Conservation (phyloP, 2,797 vertebrate species). For the Rousettus madagascariensis region DNA sequence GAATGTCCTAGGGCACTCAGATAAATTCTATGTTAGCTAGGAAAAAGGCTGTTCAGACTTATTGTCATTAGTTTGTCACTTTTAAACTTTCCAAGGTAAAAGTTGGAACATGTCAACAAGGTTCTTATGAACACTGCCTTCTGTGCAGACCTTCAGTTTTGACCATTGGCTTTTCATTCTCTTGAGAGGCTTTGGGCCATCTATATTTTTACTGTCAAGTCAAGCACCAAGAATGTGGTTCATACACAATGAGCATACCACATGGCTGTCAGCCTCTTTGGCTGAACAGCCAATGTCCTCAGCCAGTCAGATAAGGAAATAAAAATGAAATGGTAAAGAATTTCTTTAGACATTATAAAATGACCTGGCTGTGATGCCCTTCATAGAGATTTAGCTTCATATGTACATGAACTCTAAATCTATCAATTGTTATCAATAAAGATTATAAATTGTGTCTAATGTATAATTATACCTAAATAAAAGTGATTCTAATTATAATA, state of each 20-base stretch:
- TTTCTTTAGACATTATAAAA: neutral
- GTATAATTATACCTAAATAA: neutral
- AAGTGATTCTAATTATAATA: conserved; percentile 22
- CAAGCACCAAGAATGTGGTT: neutral
- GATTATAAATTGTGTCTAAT: neutral
- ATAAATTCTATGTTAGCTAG: neutral
- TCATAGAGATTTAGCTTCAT: neutral
- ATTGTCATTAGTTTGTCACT: neutral
- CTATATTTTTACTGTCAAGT: neutral
- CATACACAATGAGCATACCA: fast-evolving
- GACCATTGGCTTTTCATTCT: neutral
- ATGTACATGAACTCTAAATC: neutral
- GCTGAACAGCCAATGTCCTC: neutral
- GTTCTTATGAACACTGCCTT: neutral
- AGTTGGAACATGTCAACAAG: neutral
- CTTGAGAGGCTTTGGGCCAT: neutral
- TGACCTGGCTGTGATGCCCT: neutral
- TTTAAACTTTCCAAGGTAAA: neutral
- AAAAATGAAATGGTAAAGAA: neutral
- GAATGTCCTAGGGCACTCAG: neutral
- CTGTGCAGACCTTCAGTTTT: neutral
- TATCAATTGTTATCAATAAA: neutral
- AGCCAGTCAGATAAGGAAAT: neutral
- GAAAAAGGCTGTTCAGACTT: neutral
- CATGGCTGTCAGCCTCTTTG: neutral